Evolutionary conservation across 2,888 invertebrate genomes (phyloP).

Genomic region (Acrobasis consociella): DNA sequence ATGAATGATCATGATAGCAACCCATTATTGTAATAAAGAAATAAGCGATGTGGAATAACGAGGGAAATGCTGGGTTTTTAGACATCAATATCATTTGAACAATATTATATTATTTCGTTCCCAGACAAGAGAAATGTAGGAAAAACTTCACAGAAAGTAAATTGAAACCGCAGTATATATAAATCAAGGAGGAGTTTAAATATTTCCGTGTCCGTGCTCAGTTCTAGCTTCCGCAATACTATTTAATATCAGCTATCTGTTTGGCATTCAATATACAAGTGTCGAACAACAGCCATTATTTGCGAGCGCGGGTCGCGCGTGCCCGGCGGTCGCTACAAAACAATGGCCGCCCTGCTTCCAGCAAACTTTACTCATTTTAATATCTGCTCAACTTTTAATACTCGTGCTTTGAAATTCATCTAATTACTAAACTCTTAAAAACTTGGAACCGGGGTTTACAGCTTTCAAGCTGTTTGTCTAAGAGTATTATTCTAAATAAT

Average conservation of each 20-base stretch:
- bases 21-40: no score
- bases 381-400: conserved; percentile 16
- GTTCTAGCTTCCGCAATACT: not conserved
- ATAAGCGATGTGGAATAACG: no score
- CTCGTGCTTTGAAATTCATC: conserved; percentile 13
- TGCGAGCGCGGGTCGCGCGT: not conserved
- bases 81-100: no score
- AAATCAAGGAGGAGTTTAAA: not conserved
- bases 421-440: conserved; percentile 4
- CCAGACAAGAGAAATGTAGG: no score
- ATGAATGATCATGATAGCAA: no score
- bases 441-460: not conserved
- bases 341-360: conserved; percentile 10
- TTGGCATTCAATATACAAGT: conserved; percentile 8
- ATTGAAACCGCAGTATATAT: no score
- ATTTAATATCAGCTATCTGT: not conserved
- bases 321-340: not conserved
- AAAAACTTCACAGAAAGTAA: no score
- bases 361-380: conserved; percentile 14
- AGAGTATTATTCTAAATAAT: not conserved
- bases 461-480: not conserved
- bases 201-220: not conserved
- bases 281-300: conserved; percentile 11
- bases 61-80: no score
- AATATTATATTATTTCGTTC: no score